A percentile compares a stretch with the other conserved stretches of the same genome.
Evolutionary conservation across 1,140 invertebrate genomes (phyloP).

Genomic region (Caenorhabditis elegans): WBcel235 BX284604.4:9303501-9304000

Average conservation of each 20-base stretch:
- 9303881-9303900: neutral
- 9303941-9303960: too few relatives aligned
- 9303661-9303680: neutral
- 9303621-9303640: neutral
- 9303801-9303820: neutral
- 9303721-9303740: neutral
- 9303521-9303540: neutral
- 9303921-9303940: too few relatives aligned
- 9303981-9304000: too few relatives aligned
- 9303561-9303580: neutral
- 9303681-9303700: neutral
- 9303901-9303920: too few relatives aligned
- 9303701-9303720: neutral
- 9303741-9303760: neutral
- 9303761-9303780: neutral
- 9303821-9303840: neutral
- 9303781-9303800: neutral
- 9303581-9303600: neutral
- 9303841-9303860: neutral
- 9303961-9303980: too few relatives aligned
- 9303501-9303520: neutral
- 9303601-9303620: neutral
- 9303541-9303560: neutral
- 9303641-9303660: neutral
- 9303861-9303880: neutral